Percentiles rank a stretch among this genome's conserved stretches.
Evolutionary conservation across 2,797 vertebrate species (phyloP).

Genomic region (Xenentodon cancila): DNA sequence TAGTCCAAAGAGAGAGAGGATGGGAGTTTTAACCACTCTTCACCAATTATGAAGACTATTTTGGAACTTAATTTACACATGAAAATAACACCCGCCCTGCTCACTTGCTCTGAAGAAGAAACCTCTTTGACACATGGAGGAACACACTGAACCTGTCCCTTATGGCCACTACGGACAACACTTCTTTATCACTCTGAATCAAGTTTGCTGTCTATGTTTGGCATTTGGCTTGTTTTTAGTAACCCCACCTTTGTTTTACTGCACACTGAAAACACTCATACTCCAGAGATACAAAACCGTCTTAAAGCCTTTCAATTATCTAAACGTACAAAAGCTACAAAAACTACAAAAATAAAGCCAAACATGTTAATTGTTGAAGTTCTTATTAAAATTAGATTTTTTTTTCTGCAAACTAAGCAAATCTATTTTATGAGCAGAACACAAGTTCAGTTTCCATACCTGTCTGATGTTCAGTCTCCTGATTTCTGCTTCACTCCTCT

Average conservation of each 20-base stretch:
- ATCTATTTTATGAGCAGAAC: not conserved
- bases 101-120: conserved; percentile 5
- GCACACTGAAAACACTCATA: not conserved
- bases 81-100: not conserved
- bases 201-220: conserved; percentile 1
- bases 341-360: not conserved
- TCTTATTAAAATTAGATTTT: too few relatives aligned
- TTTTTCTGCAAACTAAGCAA: too few relatives aligned
- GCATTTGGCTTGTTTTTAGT: not conserved
- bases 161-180: not conserved
- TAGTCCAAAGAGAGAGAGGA: conserved; percentile 11
- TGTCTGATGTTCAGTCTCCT: conserved; percentile 20
- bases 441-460: conserved; percentile 24
- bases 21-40: not conserved
- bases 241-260: not conserved
- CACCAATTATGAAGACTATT: not conserved
- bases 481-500: not conserved
- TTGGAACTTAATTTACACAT: not conserved
- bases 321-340: not conserved
- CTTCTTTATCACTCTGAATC: conserved; percentile 5
- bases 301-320: not conserved
- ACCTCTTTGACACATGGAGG: not conserved
- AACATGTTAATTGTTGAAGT: not conserved
- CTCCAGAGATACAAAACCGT: not conserved
- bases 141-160: conserved; percentile 9